Evolutionary conservation across 2,888 invertebrate genomes (phyloP), one percentile per base, ranked within the genome.

Genomic region (Apamea crenata): DNA sequence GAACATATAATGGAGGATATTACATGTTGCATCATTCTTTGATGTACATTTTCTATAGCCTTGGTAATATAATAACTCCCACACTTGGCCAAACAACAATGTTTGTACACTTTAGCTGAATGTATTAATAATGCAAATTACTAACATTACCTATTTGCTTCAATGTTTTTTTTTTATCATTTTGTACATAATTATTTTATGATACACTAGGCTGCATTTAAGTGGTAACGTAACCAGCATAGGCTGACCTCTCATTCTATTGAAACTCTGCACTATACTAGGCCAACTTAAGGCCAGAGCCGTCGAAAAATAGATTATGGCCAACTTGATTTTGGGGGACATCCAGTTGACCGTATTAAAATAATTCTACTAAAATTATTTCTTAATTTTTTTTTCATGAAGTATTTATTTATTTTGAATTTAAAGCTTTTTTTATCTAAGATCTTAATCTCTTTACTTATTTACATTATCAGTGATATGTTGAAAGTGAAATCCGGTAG

Each of bases 31-130:
- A 76, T 68, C 44, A 79, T 84, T 72, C n/a, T 40, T 59, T 50
- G 84, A 84, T 80, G n/a, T 63, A 68, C 29, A 74, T 87, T 90
- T 88, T 86, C 90, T 83, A 71, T 79, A 83, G 74, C 90, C 90
- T 89, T 88, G 84, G 82, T 70, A 72, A 36, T 53, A 74, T 84
- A 75, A 84, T 70, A 32, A 74, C 21, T 61, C 14, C 12, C n/a
- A 70, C 88, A 85, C 80, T 80, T 87, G 78, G 66, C 40, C 66
- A 80, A 85, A 87, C 56, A 81, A 1, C 3, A 18, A 56, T 78
- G 59, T 82, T 44, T 50, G 25, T 40, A 69, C 29, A 61, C n/a
- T 65, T 44, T 40, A 18, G n/a, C 29, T 65, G 18, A 70, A 76
- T 65, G 32, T 53, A 25, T 50, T 53, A 16, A 44, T 50, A 65